Percentiles rank a stretch among this genome's conserved stretches.
Evolutionary conservation across 2,888 invertebrate genomes (phyloP).

Genomic region (Protodeltote pygarga): DNA sequence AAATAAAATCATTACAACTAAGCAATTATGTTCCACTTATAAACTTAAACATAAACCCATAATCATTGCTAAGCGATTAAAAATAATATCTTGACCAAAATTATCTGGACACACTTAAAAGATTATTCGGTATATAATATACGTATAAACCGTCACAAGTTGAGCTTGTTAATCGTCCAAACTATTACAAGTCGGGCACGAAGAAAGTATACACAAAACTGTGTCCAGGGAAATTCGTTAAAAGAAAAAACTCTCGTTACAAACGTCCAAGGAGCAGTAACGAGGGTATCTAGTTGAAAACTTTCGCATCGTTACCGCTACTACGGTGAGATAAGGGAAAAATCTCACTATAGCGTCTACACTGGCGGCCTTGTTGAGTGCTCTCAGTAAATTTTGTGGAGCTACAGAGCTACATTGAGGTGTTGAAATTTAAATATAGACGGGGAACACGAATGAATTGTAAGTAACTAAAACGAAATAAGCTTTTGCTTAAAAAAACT

Average conservation of each 20-base stretch:
- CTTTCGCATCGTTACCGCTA: slow-evolving; percentile 76
- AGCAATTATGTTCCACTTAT: background rate
- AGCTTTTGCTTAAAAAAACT: too few relatives aligned
- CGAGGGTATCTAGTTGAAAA: slow-evolving; percentile 67
- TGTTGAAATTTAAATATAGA: background rate
- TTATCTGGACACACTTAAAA: slow-evolving; percentile 41
- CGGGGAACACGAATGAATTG: too few relatives aligned
- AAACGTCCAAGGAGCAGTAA: slow-evolving; percentile 67
- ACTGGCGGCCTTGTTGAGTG: slow-evolving; percentile 44
- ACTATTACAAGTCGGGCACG: slow-evolving; percentile 45
- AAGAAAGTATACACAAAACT: slow-evolving; percentile 53
- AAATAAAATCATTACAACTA: too few relatives aligned
- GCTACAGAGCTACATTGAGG: background rate
- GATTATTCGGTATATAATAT: slow-evolving; percentile 47
- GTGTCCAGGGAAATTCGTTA: slow-evolving; percentile 65
- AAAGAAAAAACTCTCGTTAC: slow-evolving; percentile 66
- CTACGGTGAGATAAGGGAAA: slow-evolving; percentile 70
- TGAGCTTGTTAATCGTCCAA: slow-evolving; percentile 46
- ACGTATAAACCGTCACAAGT: slow-evolving; percentile 41
- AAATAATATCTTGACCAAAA: slow-evolving; percentile 44
- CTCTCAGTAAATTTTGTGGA: slow-evolving; percentile 1
- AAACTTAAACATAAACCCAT: slow-evolving; percentile 16
- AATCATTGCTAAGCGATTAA: slow-evolving; percentile 35
- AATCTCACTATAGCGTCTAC: slow-evolving; percentile 64
- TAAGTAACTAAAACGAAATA: too few relatives aligned